Evolutionary conservation across 2,113 vertebrate species (phyloP), one percentile per base, ranked within the genome.

Genomic region (Phalacrocorax pelagicus): DNA sequence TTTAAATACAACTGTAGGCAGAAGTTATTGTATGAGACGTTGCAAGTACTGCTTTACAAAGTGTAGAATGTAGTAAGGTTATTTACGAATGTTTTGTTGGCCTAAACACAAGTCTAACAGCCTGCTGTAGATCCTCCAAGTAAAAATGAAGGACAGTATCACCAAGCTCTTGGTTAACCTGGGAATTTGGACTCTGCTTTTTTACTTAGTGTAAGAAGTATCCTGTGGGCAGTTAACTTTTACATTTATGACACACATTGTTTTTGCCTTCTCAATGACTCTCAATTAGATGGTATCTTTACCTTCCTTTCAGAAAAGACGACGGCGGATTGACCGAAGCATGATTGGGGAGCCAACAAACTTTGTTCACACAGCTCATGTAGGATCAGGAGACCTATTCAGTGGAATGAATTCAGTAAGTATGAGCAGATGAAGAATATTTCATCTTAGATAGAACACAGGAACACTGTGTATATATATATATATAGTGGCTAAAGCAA

Each of bases 261-360:
- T 0, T 47, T 85, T 72, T 87, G 61, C 32, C 34, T 57, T 94
- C 63, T 32, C 30, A 47, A 1, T 63, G 11, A 40, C 24, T 80
- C 19, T 81, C 62, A 57, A 14, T 22, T 46, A 58, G n/a, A 40
- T 49, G 38, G 14, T 90, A 94, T 86, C 52, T 70, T 83, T 70
- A 19, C 55, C 7, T 83, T 62, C 32, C 26, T 97, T 98, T 85
- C 95, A 99, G 99, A 99, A 99, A 95, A 97, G 99, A 90, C 98
- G 99, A 79, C 97, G 98, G 67, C 98, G 98, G 38, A 99, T 99
- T 74, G 99, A 99, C 97, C 97, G 98, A 82, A 99, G 98, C 94
- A 99, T 99, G 99, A 99, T 99, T 44, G 99, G 99, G n/a, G 98
- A 99, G 79, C 99, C 99, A 2, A 99, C 98, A 21, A 99, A 99